Percentiles rank a stretch among this genome's conserved stretches.
These are phyloP conservation scores for Rallus crepitans DNA, from an alignment of 2,797 vertebrate genomes.

Conservation along the genomic window DNA sequence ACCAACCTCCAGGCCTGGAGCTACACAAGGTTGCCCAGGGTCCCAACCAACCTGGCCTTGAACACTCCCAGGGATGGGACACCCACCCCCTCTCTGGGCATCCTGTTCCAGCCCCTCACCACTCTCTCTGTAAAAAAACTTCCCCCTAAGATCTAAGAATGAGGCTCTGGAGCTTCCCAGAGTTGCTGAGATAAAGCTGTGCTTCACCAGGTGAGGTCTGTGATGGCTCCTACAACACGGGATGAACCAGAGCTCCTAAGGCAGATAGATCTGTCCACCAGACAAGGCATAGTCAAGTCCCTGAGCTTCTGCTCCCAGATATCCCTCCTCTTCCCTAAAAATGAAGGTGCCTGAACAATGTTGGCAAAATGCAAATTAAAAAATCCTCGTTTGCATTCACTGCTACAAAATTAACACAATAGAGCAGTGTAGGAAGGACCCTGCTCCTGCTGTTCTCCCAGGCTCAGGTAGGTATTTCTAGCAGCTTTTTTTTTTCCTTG, in stretches of 20 bases:
- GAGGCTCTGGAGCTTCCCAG: not conserved
- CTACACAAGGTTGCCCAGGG: too few species aligned
- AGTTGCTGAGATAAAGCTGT: not conserved
- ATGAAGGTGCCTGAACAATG: not conserved
- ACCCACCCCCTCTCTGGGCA: too few species aligned
- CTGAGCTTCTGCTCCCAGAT: not conserved
- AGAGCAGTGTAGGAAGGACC: not conserved
- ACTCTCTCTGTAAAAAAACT: too few species aligned
- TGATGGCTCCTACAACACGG: not conserved
- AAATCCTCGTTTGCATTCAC: not conserved
- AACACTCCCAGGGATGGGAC: too few species aligned
- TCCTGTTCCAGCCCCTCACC: too few species aligned
- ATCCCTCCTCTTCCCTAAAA: not conserved
- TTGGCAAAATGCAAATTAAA: not conserved
- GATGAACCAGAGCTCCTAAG: not conserved
- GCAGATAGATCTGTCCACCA: not conserved
- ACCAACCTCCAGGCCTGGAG: too few species aligned
- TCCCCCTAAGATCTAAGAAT: not conserved
- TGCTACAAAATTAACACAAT: not conserved
- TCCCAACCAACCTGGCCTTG: too few species aligned
- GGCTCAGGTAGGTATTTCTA: not conserved
- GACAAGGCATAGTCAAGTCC: not conserved
- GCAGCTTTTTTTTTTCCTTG: not conserved
- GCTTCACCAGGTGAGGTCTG: not conserved
- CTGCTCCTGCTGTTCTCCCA: not conserved